Conservation (phyloP, 2,888 invertebrate species). For the Priocnemis perturbator region DNA sequence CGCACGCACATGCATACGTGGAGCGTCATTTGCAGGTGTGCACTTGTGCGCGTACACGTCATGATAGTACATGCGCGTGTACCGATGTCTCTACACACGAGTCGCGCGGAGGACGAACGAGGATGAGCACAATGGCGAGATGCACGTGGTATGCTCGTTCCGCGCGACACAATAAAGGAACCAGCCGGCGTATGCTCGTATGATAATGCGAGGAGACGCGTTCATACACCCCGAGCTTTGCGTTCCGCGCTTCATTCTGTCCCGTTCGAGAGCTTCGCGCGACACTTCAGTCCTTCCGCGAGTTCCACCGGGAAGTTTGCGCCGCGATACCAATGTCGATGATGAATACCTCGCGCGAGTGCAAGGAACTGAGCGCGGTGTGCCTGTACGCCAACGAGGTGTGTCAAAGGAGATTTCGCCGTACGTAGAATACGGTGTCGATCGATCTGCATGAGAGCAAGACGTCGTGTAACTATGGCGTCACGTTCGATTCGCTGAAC, state of each 20-base stretch:
- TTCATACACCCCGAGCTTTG: constrained; percentile 20
- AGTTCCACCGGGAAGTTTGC: constrained; percentile 15
- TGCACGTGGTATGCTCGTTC: constrained; percentile 56
- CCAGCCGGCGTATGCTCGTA: constrained; percentile 49
- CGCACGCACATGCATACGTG: constrained; percentile 10
- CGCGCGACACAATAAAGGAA: constrained; percentile 52
- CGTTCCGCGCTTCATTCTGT: constrained; percentile 5
- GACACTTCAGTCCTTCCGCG: constrained; percentile 6
- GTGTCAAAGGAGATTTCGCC: neutral
- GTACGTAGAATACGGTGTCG: too few species aligned
- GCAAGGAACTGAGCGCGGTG: too few species aligned
- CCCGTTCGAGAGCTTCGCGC: constrained; percentile 4
- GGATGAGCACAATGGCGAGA: constrained; percentile 57
- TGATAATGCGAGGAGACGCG: constrained; percentile 51
- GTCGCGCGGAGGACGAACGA: constrained; percentile 42
- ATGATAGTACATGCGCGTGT: neutral
- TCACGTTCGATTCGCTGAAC: too few species aligned
- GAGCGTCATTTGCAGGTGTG: constrained; percentile 1
- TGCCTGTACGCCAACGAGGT: neutral
- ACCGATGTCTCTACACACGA: constrained; percentile 5
- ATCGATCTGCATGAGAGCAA: too few species aligned
- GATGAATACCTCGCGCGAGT: constrained; percentile 8
- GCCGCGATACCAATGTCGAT: constrained; percentile 12
- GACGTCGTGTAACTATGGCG: too few species aligned
- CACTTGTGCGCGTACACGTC: neutral